These are phyloP conservation scores for Phoxinus dragarum DNA, from an alignment of 2,797 vertebrate genomes.

Conservation along the genomic window DNA sequence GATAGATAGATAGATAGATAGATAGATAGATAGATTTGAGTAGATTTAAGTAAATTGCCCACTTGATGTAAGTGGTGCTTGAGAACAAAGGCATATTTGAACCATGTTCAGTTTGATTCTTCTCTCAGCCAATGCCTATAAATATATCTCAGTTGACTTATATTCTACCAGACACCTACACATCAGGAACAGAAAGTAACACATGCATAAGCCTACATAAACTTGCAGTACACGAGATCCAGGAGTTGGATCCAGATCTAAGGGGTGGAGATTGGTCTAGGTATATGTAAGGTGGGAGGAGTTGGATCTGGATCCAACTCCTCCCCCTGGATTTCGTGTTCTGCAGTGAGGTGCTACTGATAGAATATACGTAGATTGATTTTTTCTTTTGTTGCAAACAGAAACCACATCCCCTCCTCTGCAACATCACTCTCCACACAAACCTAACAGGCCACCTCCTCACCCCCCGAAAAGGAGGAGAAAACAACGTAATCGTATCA, in stretches of 20 bases:
- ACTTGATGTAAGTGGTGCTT: not conserved
- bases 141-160: not conserved
- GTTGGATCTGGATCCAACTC: too few species aligned
- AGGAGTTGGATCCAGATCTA: too few species aligned
- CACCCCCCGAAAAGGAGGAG: slow-evolving; percentile 68
- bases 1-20: not conserved
- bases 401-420: slow-evolving; percentile 31
- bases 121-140: not conserved
- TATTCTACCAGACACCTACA: not conserved
- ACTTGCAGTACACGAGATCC: not conserved
- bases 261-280: too few species aligned
- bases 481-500: slow-evolving; percentile 80
- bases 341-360: too few species aligned
- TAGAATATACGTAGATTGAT: not conserved
- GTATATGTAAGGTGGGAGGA: too few species aligned
- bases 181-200: not conserved
- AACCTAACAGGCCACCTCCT: slow-evolving; percentile 49
- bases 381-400: not conserved
- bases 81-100: not conserved
- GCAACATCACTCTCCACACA: slow-evolving; percentile 56
- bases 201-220: not conserved
- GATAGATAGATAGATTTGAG: not conserved
- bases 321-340: too few species aligned
- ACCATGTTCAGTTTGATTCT: not conserved
- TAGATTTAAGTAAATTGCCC: not conserved